A percentile compares a stretch with the other conserved stretches of the same genome.
phyloP scores from a whole-genome alignment of 2,797 vertebrate genomes.

The Prunella strophiata region DNA sequence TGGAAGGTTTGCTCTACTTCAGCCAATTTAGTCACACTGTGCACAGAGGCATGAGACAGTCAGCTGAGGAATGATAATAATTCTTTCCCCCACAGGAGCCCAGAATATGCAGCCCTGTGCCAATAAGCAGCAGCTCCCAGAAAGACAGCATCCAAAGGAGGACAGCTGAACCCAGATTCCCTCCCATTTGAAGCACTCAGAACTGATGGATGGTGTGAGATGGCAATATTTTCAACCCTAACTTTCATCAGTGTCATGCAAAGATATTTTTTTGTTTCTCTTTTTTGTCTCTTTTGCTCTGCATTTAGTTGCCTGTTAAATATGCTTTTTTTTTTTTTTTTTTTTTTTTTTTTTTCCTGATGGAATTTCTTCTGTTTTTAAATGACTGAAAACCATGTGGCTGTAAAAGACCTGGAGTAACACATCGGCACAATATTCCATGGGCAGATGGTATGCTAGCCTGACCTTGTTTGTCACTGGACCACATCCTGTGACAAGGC shows the following conservation, averaged over 20 bases:
- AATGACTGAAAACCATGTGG: neutral
- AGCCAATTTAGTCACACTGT: slow-evolving; percentile 4
- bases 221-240: neutral
- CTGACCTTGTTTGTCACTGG: slow-evolving; percentile 55
- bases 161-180: neutral
- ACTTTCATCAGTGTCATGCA: neutral
- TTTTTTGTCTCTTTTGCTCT: neutral
- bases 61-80: neutral
- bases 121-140: neutral
- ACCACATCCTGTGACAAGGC: slow-evolving; percentile 27
- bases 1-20: neutral
- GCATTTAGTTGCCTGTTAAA: neutral
- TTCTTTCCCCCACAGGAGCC: neutral
- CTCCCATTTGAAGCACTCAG: neutral
- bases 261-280: neutral
- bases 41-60: neutral
- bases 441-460: slow-evolving; percentile 43
- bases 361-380: neutral
- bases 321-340: neutral
- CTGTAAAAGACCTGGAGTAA: neutral
- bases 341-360: neutral
- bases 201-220: neutral
- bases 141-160: neutral
- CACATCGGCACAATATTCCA: neutral
- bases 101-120: neutral